Conservation (phyloP, 1,140 invertebrate species). For the Dolichoris vasculosae region DNA sequence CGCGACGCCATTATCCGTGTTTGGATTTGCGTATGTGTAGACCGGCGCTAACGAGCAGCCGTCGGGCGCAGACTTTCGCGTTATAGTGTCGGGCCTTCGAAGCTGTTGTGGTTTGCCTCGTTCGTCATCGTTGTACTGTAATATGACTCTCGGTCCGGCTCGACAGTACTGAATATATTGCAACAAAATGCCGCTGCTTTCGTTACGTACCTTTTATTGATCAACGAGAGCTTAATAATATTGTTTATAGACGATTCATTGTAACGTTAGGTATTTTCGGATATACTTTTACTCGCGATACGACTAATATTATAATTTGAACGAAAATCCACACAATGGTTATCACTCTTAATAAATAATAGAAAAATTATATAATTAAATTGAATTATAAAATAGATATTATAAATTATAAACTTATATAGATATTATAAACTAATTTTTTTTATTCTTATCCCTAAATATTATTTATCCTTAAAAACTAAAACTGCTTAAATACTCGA, state of each 20-base stretch:
- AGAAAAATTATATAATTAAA: no score
- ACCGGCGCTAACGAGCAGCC: slow-evolving; percentile 64
- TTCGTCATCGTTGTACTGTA: background rate
- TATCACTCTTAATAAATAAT: background rate
- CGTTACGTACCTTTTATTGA: background rate
- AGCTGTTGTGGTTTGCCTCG: slow-evolving; percentile 12
- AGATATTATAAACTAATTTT: background rate
- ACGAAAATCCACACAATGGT: background rate
- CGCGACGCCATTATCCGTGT: slow-evolving; percentile 50
- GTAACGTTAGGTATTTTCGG: no score
- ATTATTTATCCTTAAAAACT: background rate
- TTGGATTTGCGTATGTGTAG: background rate
- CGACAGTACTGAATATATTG: background rate
- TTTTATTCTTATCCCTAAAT: background rate
- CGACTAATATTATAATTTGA: background rate
- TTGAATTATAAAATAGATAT: no score
- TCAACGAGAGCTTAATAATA: background rate
- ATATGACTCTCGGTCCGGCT: background rate
- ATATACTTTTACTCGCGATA: background rate
- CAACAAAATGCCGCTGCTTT: background rate
- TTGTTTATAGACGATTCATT: background rate
- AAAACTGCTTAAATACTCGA: background rate
- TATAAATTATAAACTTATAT: no score
- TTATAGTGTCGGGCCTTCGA: background rate
- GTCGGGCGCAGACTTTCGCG: slow-evolving; percentile 47